phyloP scores from a whole-genome alignment of 2,113 vertebrate species.

The Caloenas nicobarica region DNA sequence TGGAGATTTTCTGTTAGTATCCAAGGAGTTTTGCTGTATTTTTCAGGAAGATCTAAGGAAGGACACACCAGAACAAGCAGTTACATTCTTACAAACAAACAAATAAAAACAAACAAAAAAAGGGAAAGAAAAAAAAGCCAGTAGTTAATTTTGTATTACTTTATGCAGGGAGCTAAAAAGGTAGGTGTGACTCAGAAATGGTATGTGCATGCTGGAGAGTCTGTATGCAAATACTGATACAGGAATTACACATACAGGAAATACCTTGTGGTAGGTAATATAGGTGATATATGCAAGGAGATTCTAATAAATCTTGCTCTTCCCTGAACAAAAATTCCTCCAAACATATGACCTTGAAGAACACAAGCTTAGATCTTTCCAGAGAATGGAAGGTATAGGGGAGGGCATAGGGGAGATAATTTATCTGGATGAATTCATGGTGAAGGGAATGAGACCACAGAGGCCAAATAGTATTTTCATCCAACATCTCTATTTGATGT shows the following conservation, averaged over 20 bases:
- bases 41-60: neutral
- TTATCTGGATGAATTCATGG: neutral
- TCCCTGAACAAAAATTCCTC: neutral
- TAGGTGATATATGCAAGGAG: neutral
- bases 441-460: neutral
- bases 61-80: neutral
- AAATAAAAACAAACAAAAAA: neutral
- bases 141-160: neutral
- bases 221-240: neutral
- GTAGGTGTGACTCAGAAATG: neutral
- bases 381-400: neutral
- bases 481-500: neutral
- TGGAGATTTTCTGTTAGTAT: neutral
- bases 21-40: neutral
- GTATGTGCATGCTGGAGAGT: neutral
- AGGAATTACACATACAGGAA: neutral
- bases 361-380: neutral
- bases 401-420: neutral
- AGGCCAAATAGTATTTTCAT: neutral
- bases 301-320: neutral
- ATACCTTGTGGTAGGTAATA: neutral
- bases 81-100: neutral
- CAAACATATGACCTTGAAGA: neutral
- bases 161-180: neutral
- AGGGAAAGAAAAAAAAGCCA: neutral